A percentile compares a stretch with the other conserved stretches of the same genome.
phyloP scores from a whole-genome alignment of 2,797 vertebrate species.

The Semotilus atromaculatus region DNA sequence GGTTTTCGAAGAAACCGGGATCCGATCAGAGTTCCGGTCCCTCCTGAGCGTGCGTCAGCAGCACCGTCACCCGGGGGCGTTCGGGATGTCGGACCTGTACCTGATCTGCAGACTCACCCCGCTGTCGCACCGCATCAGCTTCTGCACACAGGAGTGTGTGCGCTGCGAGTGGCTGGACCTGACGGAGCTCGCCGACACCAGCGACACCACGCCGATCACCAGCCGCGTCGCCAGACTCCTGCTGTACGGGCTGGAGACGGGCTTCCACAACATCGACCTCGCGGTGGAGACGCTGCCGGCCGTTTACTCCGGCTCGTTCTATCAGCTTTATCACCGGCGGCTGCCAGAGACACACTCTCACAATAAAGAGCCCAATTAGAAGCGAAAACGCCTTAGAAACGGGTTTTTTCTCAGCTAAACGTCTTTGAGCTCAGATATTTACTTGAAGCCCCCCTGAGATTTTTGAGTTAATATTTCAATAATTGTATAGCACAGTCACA shows the following conservation, averaged over 20 bases:
- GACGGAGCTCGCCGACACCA: conserved; percentile 73
- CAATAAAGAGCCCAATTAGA: background rate
- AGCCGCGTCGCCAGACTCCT: conserved; percentile 84
- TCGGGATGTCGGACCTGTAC: conserved; percentile 94
- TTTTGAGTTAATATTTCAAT: too few relatives aligned
- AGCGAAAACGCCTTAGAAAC: background rate
- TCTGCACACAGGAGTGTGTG: conserved; percentile 90
- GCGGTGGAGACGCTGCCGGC: conserved; percentile 84
- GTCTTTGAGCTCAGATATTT: too few relatives aligned
- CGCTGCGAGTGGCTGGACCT: conserved; percentile 91
- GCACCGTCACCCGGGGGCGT: conserved; percentile 88
- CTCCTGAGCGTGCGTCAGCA: conserved; percentile 94
- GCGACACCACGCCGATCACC: conserved; percentile 84
- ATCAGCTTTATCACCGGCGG: conserved; percentile 89
- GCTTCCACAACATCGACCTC: conserved; percentile 88
- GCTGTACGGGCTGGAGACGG: conserved; percentile 81
- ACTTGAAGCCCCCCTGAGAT: too few relatives aligned
- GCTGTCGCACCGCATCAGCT: conserved; percentile 82
- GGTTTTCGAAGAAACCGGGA: conserved; percentile 94
- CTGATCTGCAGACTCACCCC: conserved; percentile 90
- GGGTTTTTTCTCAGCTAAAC: too few relatives aligned
- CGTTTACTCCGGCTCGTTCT: conserved; percentile 84
- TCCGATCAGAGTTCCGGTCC: conserved; percentile 89
- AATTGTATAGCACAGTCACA: too few relatives aligned
- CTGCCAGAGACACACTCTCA: conserved; percentile 72